Evolutionary conservation across 1,140 invertebrate species (phyloP).

Genomic region (Sarcophaga peregrina): DNA sequence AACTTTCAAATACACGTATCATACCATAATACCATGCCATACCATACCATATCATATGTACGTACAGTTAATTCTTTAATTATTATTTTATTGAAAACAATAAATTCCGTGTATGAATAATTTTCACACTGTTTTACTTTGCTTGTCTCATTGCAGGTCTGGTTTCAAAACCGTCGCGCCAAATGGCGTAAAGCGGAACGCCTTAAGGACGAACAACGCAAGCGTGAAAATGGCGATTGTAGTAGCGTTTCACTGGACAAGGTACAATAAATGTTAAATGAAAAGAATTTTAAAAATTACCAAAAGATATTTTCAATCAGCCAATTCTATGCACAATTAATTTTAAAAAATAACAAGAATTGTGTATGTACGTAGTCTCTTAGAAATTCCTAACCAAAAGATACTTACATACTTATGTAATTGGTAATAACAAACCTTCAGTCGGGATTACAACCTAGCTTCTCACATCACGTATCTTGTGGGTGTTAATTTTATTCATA

Average conservation of each 20-base stretch:
- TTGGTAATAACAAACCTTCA: no score
- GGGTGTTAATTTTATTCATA: no score
- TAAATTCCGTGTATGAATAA: not conserved
- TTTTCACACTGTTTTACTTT: not conserved
- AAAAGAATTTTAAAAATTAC: not conserved
- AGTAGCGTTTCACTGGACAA: slow-evolving; percentile 68
- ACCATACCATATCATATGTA: no score
- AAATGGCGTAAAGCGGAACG: slow-evolving; percentile 94
- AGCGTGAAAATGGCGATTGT: slow-evolving; percentile 78
- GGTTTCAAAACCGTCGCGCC: slow-evolving; percentile 94
- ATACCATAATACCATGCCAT: not conserved
- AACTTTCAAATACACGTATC: not conserved
- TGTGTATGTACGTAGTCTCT: not conserved
- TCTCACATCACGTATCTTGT: no score
- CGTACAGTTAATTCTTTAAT: not conserved
- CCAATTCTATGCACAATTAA: not conserved
- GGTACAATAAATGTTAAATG: slow-evolving; percentile 46
- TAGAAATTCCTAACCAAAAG: no score
- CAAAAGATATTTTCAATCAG: no score
- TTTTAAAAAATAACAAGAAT: not conserved
- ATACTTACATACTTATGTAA: not conserved
- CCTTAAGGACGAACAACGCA: slow-evolving; percentile 89
- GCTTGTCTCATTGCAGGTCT: slow-evolving; percentile 74
- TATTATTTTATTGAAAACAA: slow-evolving; percentile 4
- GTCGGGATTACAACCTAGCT: no score